A percentile compares a stretch with the other conserved stretches of the same genome.
These are phyloP conservation scores for Hydra vulgaris DNA, from an alignment of 30 jellyfish, hydroid and myxozoan species.

Conservation along the genomic window DNA sequence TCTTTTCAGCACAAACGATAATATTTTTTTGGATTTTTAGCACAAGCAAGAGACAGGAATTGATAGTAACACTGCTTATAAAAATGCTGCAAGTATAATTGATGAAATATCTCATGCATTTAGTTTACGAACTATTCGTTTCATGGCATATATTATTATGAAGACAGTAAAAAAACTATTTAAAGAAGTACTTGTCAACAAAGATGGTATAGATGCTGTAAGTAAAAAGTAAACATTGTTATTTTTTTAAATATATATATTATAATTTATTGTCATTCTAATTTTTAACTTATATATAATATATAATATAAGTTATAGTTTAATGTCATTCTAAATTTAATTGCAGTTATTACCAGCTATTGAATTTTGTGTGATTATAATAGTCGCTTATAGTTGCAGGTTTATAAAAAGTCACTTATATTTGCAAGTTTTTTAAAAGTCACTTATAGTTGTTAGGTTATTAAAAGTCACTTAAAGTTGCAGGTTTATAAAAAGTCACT, in stretches of 20 bases:
- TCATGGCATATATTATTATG: constrained; percentile 51
- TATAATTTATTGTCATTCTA: not conserved
- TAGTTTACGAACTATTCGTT: constrained; percentile 40
- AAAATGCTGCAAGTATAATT: constrained; percentile 46
- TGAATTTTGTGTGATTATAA: no score
- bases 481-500: no score
- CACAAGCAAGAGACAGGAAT: constrained; percentile 28
- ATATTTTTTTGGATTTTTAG: no score
- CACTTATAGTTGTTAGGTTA: no score
- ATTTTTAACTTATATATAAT: not conserved
- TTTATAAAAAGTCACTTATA: no score
- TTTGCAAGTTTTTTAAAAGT: no score
- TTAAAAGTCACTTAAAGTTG: no score
- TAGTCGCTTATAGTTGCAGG: no score
- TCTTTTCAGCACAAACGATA: no score
- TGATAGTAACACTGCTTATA: constrained; percentile 5
- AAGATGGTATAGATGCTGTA: constrained; percentile 63
- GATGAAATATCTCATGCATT: constrained; percentile 81
- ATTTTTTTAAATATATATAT: not conserved
- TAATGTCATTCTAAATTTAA: no score
- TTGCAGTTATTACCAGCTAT: no score
- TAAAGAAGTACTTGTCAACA: constrained; percentile 59
- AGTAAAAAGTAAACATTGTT: not conserved
- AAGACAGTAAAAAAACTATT: constrained; percentile 42
- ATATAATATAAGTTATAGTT: no score